phyloP scores from a whole-genome alignment of 2,797 vertebrate genomes.

The Kryptopterus vitreolus region DNA sequence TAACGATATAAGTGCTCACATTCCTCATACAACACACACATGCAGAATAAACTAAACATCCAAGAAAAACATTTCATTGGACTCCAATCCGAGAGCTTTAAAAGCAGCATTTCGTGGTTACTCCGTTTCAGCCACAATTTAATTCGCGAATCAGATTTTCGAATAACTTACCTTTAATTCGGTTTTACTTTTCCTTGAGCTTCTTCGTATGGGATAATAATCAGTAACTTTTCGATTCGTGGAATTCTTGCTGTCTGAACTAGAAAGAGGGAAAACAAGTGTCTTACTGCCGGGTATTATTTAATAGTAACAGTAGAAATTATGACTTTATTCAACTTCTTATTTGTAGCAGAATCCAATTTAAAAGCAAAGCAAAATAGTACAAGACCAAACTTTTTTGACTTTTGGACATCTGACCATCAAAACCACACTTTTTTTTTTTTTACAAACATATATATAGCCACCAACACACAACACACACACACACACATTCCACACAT shows the following conservation, averaged over 20 bases:
- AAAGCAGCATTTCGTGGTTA: background rate
- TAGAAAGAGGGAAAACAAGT: slow-evolving; percentile 17
- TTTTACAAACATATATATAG: too few relatives aligned
- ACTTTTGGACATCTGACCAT: background rate
- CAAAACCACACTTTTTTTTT: too few relatives aligned
- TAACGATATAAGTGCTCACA: background rate
- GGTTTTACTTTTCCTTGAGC: slow-evolving; percentile 89
- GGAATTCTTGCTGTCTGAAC: slow-evolving; percentile 75
- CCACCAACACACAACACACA: too few relatives aligned
- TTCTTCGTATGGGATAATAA: slow-evolving; percentile 92
- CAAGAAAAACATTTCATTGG: too few relatives aligned
- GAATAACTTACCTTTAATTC: slow-evolving; percentile 81
- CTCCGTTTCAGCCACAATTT: background rate
- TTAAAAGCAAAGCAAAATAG: background rate
- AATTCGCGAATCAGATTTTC: background rate
- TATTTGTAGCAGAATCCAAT: background rate
- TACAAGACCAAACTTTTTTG: background rate
- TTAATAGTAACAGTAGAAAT: background rate
- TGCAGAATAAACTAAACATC: too few relatives aligned
- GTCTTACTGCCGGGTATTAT: background rate
- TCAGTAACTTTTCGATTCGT: slow-evolving; percentile 93
- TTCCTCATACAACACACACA: background rate
- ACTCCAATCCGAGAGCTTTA: background rate
- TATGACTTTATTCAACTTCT: background rate
- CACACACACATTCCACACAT: too few relatives aligned